phyloP scores from a whole-genome alignment of 2,113 vertebrate genomes.

The Xyliphius kryptos region DNA sequence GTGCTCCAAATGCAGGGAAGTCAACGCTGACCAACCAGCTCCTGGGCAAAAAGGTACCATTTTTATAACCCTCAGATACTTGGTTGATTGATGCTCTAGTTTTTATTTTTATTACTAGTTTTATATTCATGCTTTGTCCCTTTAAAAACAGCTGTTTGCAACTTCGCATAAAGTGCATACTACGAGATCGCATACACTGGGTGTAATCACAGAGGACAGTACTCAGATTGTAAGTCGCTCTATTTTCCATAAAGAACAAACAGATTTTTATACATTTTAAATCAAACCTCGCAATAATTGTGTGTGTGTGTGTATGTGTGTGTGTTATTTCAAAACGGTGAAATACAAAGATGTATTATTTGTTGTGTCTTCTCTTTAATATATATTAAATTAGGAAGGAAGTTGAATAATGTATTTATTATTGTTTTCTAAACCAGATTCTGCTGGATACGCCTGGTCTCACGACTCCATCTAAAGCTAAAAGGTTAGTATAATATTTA shows the following conservation, averaged over 20 bases:
- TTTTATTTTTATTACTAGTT: not conserved
- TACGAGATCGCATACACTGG: conserved; percentile 73
- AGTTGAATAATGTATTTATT: not conserved
- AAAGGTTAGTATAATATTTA: conserved; percentile 79
- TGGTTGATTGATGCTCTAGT: too few relatives aligned
- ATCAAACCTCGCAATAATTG: too few relatives aligned
- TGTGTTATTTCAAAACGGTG: too few relatives aligned
- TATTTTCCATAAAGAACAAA: too few relatives aligned
- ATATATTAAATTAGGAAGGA: too few relatives aligned
- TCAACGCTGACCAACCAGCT: conserved; percentile 90
- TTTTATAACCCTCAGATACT: not conserved
- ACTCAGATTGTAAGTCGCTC: conserved; percentile 83
- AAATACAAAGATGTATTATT: too few relatives aligned
- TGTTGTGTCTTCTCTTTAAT: too few relatives aligned
- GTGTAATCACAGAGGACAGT: conserved; percentile 73
- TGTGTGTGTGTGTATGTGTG: too few relatives aligned
- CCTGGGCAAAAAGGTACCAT: conserved; percentile 80
- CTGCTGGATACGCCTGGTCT: conserved; percentile 92
- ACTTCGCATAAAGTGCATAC: conserved; percentile 95
- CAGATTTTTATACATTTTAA: too few relatives aligned
- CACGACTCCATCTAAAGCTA: conserved; percentile 71
- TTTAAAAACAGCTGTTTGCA: conserved; percentile 77
- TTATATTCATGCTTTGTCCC: not conserved
- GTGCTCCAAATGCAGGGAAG: conserved; percentile 89
- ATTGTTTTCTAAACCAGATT: conserved; percentile 62